Conservation (phyloP, 1,140 invertebrate species). For the Drosophila sp. region DNA sequence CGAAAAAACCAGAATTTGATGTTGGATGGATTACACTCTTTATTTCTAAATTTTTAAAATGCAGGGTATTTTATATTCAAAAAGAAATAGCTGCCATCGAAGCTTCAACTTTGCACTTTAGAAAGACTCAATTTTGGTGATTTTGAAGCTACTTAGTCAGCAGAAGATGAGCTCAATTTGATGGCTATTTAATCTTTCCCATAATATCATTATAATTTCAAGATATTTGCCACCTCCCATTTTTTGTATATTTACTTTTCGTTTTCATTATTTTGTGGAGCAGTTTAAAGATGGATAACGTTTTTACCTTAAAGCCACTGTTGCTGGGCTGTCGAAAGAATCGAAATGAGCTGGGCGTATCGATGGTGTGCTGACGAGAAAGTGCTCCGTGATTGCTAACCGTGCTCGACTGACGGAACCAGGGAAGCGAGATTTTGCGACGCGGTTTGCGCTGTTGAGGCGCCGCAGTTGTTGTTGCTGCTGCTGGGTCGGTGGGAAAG, state of each 20-base stretch:
- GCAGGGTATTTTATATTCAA: background rate
- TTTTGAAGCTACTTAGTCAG: conserved; percentile 4
- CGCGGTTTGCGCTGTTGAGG: conserved; percentile 88
- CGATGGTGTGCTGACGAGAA: conserved; percentile 94
- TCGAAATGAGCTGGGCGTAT: conserved; percentile 92
- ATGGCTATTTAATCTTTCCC: conserved; percentile 44
- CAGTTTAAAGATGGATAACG: background rate
- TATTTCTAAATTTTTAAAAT: no score
- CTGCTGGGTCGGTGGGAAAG: conserved; percentile 57
- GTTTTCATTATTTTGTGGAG: no score
- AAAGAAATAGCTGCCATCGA: background rate
- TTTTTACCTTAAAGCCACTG: conserved; percentile 85
- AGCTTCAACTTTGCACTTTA: conserved; percentile 3
- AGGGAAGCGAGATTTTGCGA: conserved; percentile 94
- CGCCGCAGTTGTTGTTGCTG: conserved; percentile 40
- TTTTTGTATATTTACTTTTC: no score
- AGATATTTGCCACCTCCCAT: background rate
- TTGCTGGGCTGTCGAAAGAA: conserved; percentile 81
- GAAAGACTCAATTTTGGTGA: background rate
- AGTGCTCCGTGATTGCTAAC: conserved; percentile 89
- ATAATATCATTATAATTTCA: conserved; percentile 59
- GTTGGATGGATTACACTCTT: no score
- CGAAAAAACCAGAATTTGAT: no score
- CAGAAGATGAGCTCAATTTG: conserved; percentile 30
- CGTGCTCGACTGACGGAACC: conserved; percentile 91